Evolutionary conservation across 2,888 invertebrate genomes (phyloP).

Genomic region (Polydesmus complanatus): DNA sequence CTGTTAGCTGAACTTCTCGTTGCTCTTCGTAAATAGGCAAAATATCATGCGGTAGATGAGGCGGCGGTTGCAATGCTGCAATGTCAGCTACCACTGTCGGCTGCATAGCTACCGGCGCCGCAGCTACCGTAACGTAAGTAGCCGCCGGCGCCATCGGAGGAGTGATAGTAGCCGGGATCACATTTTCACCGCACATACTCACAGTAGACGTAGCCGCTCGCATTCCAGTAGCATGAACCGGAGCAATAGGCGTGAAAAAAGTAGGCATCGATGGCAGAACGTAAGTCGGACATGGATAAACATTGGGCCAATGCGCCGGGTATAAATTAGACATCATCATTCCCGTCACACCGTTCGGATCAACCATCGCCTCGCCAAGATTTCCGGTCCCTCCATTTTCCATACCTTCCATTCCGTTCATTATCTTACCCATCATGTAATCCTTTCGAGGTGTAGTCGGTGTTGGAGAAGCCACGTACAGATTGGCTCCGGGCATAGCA

Average conservation of each 20-base stretch:
- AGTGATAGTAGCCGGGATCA: not conserved
- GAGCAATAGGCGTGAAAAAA: slow-evolving; percentile 7
- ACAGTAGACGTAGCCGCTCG: not conserved
- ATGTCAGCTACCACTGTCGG: not conserved
- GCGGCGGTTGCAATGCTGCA: not conserved
- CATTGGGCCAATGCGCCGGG: not conserved
- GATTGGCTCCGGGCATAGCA: not conserved
- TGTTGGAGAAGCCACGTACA: not conserved
- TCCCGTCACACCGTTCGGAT: not conserved
- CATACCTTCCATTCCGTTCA: not conserved
- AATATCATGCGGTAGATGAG: not conserved
- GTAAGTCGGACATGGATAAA: not conserved
- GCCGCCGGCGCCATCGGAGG: not conserved
- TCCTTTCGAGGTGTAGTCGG: not conserved
- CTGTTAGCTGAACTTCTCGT: not conserved
- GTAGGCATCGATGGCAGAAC: not conserved
- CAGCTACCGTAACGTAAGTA: not conserved
- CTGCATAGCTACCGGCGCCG: not conserved
- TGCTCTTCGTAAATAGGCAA: not conserved
- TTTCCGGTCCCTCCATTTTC: not conserved
- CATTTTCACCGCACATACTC: not conserved
- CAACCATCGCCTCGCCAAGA: not conserved
- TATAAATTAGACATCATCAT: slow-evolving; percentile 3
- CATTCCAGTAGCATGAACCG: slow-evolving; percentile 4
- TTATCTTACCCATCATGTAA: slow-evolving; percentile 1